Conservation (phyloP, 1,140 invertebrate genomes). For the Drosophila nigromelanica region DNA sequence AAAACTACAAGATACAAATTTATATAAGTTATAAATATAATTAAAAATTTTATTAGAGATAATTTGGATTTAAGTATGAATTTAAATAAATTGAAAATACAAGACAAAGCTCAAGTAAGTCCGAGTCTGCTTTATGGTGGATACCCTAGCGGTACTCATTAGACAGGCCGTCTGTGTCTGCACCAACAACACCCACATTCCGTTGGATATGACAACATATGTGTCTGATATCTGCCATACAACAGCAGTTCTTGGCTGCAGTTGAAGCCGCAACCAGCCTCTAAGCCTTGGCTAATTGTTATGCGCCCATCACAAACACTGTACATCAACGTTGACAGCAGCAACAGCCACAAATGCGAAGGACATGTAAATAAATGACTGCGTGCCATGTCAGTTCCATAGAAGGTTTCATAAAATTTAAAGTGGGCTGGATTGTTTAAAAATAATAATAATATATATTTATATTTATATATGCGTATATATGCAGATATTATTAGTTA, state of each 20-base stretch:
- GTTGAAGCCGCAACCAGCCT: slow-evolving; percentile 35
- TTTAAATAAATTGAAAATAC: too few species aligned
- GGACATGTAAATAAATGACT: slow-evolving; percentile 24
- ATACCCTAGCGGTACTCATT: not conserved
- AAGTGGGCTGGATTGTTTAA: not conserved
- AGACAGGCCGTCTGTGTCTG: not conserved
- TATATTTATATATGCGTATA: too few species aligned
- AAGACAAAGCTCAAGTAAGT: not conserved
- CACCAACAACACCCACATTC: slow-evolving; percentile 38
- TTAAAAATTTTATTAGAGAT: too few species aligned
- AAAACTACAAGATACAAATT: too few species aligned
- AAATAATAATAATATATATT: too few species aligned
- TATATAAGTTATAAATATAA: too few species aligned
- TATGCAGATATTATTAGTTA: too few species aligned
- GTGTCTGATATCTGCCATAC: slow-evolving; percentile 70
- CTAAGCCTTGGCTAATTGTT: slow-evolving; percentile 75
- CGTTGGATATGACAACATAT: slow-evolving; percentile 58
- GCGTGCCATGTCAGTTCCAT: slow-evolving; percentile 34
- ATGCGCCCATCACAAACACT: slow-evolving; percentile 53
- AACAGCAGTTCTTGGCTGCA: slow-evolving; percentile 36
- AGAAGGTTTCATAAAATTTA: slow-evolving; percentile 53
- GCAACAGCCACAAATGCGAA: slow-evolving; percentile 26
- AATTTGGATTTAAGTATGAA: too few species aligned
- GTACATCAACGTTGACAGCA: slow-evolving; percentile 44
- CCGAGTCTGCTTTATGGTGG: not conserved